Evolutionary conservation across 2,797 vertebrate species (phyloP), one percentile per base, ranked within the genome.

Genomic region (Philypnodon macrostomus): DNA sequence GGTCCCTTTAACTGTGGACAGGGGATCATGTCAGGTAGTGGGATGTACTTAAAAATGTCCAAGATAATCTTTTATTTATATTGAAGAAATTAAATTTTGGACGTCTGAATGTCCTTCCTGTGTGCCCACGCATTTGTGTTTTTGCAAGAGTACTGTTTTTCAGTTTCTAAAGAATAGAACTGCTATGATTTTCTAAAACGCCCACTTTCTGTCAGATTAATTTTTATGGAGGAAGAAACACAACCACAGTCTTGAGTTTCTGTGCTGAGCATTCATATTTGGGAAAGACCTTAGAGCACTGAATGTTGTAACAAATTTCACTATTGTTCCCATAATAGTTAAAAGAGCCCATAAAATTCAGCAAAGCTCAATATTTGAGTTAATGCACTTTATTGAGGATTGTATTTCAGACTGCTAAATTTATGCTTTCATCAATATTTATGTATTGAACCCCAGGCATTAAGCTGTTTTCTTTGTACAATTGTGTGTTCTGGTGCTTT

Each of bases 131-230:
- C 26, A 58, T 63, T 50, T 67, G 48, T 63, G 56, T 70, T 79
- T n/a, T 74, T 70, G 53, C 54, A 45, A 70, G 45, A 33, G 39
- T 6, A 13, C 39, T 55, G 51, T 54, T 63, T n/a, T 47, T 19
- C 18, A 48, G 46, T 58, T 51, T 42, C 40, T 27, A 42, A 26
- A 26, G 38, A 26, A 6, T 8, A 37, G 53, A 16, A 34, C 36
- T 21, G n/a, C 9, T 70, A 52, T 59, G 42, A 75, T 76, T 77
- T n/a, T 75, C 54, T 54, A 63, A 78, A 63, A 67, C 67, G 24
- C 80, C 79, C 67, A 81, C 80, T 52, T 58, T 57, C 53, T 75
- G 72, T 69, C 75, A 76, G 53, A 46, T 70, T 75, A 64, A 21
- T 49, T 34, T 63, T 60, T 44, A 47, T 44, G 44, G 60, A 53